Evolutionary conservation across 2,113 vertebrate species (phyloP), one percentile per base, ranked within the genome.

Genomic region (Percopsis transmontana): DNA sequence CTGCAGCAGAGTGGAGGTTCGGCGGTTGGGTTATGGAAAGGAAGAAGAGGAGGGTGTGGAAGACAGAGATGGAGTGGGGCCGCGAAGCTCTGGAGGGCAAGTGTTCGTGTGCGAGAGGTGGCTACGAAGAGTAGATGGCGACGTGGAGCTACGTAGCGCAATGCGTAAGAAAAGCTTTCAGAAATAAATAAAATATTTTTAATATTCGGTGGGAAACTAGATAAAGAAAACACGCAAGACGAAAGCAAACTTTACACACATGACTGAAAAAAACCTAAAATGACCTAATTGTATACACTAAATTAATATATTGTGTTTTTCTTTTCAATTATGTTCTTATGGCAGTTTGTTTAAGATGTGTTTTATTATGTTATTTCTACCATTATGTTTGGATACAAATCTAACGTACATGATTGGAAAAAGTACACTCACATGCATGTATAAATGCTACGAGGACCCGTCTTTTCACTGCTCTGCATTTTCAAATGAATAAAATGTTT

Each of bases 31-130:
- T 0, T 41, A n/a, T 12, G 19, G 18, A 21, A 52, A 13, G 42
- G 63, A 0, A 12, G 50, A 60, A 10, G 39, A 6, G 18, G 39
- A 4, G 23, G 13, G 13, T 12, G 21, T 14, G 20, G 15, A 41
- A 8, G 15, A 14, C 19, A 33, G 12, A 24, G 16, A 23, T 3
- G 8, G 40, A 2, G 14, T 44, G 9, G 14, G 1, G 2, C 47
- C 59, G 8, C 15, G 65, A 56, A 3, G 66, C 55, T 3, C 14
- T 67, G 18, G 63, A 74, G 1, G 15, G 0, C 69, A 87, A 45
- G 63, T 79, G 50, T 92, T 91, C 60, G 76, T 62, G 13, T 90
- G 89, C 2, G 54, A 83, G 58, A 84, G 62, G 3, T 92, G 91
- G 90, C 84, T 92, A 48, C 67, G 4, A 9, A 53, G 72, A 47